Conservation (phyloP, 2,888 invertebrate species). For the Eupithecia centaureata region DNA sequence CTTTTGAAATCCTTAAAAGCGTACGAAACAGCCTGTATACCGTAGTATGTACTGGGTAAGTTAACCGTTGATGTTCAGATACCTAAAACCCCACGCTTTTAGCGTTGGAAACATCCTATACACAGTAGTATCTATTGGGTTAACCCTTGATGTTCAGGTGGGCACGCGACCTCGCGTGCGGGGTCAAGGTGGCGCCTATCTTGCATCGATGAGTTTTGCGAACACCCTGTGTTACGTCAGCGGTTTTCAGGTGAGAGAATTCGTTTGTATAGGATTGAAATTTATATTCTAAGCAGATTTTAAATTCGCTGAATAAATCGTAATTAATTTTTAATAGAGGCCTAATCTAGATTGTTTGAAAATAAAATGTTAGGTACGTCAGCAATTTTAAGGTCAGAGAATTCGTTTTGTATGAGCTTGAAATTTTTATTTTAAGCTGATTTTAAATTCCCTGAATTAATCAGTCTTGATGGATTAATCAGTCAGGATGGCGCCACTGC, state of each 20-base stretch:
- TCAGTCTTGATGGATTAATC: too few relatives aligned
- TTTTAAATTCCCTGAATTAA: too few relatives aligned
- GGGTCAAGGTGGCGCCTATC: conserved; percentile 63
- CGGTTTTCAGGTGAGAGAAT: conserved; percentile 22
- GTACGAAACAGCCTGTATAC: too few relatives aligned
- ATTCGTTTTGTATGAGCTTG: too few relatives aligned
- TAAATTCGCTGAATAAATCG: neutral
- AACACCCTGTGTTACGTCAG: conserved; percentile 46
- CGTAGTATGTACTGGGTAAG: neutral
- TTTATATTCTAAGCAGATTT: neutral
- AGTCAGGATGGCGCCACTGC: too few relatives aligned
- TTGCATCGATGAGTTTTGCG: conserved; percentile 60
- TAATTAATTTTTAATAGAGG: neutral
- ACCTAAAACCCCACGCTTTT: neutral
- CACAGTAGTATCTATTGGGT: conserved; percentile 45
- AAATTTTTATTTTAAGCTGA: too few relatives aligned
- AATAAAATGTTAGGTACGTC: too few relatives aligned
- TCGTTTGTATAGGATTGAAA: neutral
- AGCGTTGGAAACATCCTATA: conserved; percentile 14
- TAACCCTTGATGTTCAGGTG: conserved; percentile 60
- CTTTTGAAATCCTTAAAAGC: too few relatives aligned
- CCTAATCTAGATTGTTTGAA: too few relatives aligned
- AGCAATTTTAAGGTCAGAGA: too few relatives aligned
- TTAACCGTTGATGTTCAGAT: neutral
- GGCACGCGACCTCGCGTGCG: conserved; percentile 67